Conservation (phyloP, 2,797 vertebrate species). For the Dendrocincla fuliginosa region DNA sequence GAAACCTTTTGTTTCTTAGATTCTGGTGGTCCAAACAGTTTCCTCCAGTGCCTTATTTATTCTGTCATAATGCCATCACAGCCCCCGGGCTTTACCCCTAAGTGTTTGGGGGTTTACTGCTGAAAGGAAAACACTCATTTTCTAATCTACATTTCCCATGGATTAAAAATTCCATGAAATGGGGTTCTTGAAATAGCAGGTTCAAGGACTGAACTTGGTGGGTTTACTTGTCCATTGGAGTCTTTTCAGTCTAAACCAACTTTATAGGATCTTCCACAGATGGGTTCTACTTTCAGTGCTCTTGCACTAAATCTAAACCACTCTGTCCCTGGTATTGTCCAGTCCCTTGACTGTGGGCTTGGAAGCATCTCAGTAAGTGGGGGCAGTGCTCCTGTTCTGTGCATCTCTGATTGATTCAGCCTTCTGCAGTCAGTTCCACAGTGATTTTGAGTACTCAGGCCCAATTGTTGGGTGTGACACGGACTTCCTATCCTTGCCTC, state of each 20-base stretch:
- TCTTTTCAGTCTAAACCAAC: not conserved
- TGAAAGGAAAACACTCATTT: not conserved
- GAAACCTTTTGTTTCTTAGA: slow-evolving; percentile 16
- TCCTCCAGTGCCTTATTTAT: not conserved
- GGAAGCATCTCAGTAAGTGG: not conserved
- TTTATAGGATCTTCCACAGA: not conserved
- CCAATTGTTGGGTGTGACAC: not conserved
- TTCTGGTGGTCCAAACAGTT: not conserved
- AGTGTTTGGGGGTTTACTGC: not conserved
- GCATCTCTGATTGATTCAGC: not conserved
- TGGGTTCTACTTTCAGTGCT: not conserved
- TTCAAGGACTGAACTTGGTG: not conserved
- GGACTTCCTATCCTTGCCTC: not conserved
- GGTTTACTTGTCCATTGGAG: not conserved
- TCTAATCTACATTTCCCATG: not conserved
- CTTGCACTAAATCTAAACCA: not conserved
- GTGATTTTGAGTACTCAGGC: not conserved
- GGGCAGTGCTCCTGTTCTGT: not conserved
- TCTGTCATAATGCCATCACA: not conserved
- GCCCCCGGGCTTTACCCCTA: not conserved
- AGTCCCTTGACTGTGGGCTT: not conserved
- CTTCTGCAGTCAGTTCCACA: not conserved
- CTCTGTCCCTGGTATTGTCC: not conserved
- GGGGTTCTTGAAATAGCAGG: not conserved
- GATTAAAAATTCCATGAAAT: not conserved